Percentiles rank a stretch among this genome's conserved stretches.
phyloP scores from a whole-genome alignment of 2,797 vertebrate species.

The Crotalus adamanteus region DNA sequence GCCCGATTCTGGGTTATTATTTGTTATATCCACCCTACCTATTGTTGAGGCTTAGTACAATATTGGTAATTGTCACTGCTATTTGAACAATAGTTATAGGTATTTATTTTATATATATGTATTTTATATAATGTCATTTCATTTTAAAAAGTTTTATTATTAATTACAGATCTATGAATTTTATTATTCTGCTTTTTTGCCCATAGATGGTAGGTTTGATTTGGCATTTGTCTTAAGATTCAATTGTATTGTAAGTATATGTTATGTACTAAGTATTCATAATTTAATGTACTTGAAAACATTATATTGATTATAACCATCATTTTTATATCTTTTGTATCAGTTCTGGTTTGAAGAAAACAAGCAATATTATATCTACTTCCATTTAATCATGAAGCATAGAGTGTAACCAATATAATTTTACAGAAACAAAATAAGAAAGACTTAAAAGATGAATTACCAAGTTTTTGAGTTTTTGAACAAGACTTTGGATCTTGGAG shows the following conservation, averaged over 20 bases:
- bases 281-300: constrained; percentile 16
- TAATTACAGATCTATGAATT: neutral
- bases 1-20: neutral
- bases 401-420: neutral
- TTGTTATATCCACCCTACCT: neutral
- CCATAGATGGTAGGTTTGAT: neutral
- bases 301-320: constrained; percentile 11
- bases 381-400: constrained; percentile 2
- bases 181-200: neutral
- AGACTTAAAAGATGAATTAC: neutral
- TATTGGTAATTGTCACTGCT: neutral
- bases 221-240: constrained; percentile 6
- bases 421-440: neutral
- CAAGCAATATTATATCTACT: constrained; percentile 11
- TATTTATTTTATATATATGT: neutral
- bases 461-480: constrained; percentile 1
- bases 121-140: neutral
- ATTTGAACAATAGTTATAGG: neutral
- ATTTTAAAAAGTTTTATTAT: neutral
- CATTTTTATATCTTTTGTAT: neutral
- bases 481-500: neutral
- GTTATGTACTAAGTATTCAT: neutral
- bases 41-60: neutral
- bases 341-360: constrained; percentile 9
- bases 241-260: constrained; percentile 35